Percentiles rank a stretch among this genome's conserved stretches.
Conservation (phyloP, 1,140 invertebrate species). For the Sminthurides bifidus region DNA sequence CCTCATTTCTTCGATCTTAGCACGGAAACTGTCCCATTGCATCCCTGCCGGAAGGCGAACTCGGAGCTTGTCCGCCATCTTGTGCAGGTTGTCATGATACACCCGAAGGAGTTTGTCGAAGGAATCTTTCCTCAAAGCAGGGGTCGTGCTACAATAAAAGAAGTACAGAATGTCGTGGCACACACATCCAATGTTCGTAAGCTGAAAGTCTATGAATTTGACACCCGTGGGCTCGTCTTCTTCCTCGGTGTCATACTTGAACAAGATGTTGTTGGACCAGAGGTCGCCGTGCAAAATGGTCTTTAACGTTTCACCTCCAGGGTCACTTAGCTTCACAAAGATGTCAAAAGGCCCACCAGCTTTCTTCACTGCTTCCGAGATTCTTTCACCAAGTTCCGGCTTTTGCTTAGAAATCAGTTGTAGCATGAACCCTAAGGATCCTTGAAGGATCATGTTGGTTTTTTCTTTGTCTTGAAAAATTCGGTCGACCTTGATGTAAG, state of each 20-base stretch:
- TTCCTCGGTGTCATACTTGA: constrained; percentile 44
- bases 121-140: no score
- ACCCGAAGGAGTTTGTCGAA: no score
- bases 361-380: neutral
- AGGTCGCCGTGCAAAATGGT: constrained; percentile 50
- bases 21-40: no score
- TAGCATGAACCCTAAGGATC: neutral
- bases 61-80: no score
- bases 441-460: neutral
- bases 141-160: constrained; percentile 20
- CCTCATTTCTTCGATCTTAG: no score
- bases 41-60: no score
- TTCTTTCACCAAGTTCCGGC: neutral
- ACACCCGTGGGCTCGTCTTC: constrained; percentile 39
- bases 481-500: no score
- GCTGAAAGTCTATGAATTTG: constrained; percentile 52
- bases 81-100: no score
- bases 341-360: neutral
- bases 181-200: constrained; percentile 34
- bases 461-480: no score
- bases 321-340: neutral
- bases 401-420: neutral
- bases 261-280: constrained; percentile 55
- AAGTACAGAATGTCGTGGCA: constrained; percentile 26
- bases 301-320: constrained; percentile 13